Evolutionary conservation across 2,888 invertebrate species (phyloP), one percentile per base, ranked within the genome.

Genomic region (Lasioglossum calceatum): DNA sequence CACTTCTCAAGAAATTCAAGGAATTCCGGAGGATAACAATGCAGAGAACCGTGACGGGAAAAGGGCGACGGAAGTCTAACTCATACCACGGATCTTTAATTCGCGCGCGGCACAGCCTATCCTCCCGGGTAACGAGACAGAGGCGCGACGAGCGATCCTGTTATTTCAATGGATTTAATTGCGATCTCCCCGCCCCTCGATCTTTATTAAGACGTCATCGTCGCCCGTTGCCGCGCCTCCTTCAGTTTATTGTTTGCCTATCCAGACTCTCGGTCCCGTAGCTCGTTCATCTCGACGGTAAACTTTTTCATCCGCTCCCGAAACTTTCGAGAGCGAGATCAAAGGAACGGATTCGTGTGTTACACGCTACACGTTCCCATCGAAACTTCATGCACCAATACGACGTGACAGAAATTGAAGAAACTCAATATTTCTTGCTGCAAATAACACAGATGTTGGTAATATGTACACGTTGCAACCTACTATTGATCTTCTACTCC

Each of bases 91-190:
- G 16, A 82, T 74, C 79, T 77, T 87, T 85, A 85, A 87, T 82
- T 79, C 74, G 82, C 74, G 70, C 61, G 79, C 72, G 61, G 67
- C 70, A 44, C 61, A 54, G 39, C 47, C 79, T 80, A 64, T 44
- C 78, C 12, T 1, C 44, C 36, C 67, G 23, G 36, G 36, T 82
- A 87, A 87, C 79, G 80, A 86, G 86, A 79, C 77, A 39, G 58
- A 77, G 61, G 39, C 67, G 73, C 75, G 79, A 64, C 79, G 77
- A 74, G 72, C 77, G 64, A 81, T 87, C 86, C 73, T 79, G 76
- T 87, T 86, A 86, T 86, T 81, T 77, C 58, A 82, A 79, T 83
- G 87, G 83, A 86, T 83, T 86, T 86, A 82, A 87, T 87, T 86
- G 82, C 79, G 71, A 82, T 50, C 50, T 23, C 50, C 47, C 47